Conservation (phyloP, 2,113 vertebrate genomes). For the Gadus macrocephalus region DNA sequence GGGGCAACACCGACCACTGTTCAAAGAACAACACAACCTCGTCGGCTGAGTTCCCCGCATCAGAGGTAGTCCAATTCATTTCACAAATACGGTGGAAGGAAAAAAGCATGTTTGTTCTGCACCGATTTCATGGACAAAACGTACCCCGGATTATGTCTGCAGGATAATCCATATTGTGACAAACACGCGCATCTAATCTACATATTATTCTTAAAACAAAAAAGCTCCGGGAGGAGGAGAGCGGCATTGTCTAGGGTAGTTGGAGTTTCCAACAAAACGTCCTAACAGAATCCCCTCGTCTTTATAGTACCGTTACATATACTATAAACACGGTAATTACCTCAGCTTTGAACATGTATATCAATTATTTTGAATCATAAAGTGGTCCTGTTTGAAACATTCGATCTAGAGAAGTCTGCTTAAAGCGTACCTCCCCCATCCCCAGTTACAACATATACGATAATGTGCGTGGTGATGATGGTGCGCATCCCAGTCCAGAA, state of each 20-base stretch:
- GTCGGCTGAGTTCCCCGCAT: not conserved
- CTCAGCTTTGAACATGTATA: too few species aligned
- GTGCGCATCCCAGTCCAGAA: not conserved
- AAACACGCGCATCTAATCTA: conserved; percentile 19
- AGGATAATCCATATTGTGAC: conserved; percentile 53
- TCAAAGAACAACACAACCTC: conserved; percentile 21
- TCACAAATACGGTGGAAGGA: too few species aligned
- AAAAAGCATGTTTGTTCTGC: not conserved
- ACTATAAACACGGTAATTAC: too few species aligned
- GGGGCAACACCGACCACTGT: conserved; percentile 20
- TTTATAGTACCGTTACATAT: too few species aligned
- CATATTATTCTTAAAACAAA: conserved; percentile 13
- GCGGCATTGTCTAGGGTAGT: not conserved
- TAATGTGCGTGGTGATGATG: not conserved
- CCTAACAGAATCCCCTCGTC: too few species aligned
- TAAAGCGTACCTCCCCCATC: too few species aligned
- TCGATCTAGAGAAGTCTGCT: too few species aligned
- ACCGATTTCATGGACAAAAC: conserved; percentile 26
- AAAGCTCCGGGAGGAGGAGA: not conserved
- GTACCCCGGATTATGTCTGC: conserved; percentile 33
- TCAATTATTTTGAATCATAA: too few species aligned
- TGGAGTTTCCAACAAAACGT: not conserved
- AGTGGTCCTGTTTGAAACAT: too few species aligned
- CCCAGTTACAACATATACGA: too few species aligned
- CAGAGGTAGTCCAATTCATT: not conserved